Percentiles rank a stretch among this genome's conserved stretches.
Conservation (phyloP, 2,797 vertebrate genomes). For the Basileuterus tristriatus region DNA sequence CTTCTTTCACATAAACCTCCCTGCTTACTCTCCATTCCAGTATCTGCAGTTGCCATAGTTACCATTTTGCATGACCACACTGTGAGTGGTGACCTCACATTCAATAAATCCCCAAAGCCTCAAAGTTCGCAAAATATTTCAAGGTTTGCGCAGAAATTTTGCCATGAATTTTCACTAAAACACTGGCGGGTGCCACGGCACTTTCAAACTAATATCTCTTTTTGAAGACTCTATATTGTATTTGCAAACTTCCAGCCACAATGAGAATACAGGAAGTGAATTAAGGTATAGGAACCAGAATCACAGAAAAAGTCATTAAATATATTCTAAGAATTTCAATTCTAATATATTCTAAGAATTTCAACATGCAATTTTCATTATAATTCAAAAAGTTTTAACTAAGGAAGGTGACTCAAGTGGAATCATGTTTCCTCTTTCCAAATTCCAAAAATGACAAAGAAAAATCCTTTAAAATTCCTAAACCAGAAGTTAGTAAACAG, state of each 20-base stretch:
- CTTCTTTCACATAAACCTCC: background rate
- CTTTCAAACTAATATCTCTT: background rate
- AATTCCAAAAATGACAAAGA: background rate
- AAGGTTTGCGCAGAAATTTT: background rate
- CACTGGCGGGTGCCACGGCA: background rate
- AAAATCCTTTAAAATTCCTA: background rate
- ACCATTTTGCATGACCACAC: background rate
- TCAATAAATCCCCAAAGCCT: background rate
- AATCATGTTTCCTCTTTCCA: background rate
- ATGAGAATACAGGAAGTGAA: background rate
- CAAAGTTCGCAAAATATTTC: background rate
- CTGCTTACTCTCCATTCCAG: background rate
- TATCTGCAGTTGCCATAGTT: conserved; percentile 16
- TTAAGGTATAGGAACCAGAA: background rate
- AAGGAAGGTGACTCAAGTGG: background rate
- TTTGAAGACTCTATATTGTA: background rate
- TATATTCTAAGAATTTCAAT: background rate
- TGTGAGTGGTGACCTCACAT: background rate
- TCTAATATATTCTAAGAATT: background rate
- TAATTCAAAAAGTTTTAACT: background rate
- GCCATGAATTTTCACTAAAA: background rate
- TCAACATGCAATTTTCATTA: background rate
- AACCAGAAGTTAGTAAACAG: background rate
- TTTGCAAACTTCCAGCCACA: background rate
- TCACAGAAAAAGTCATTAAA: background rate